A percentile compares a stretch with the other conserved stretches of the same genome.
Evolutionary conservation across 2,888 invertebrate genomes (phyloP).

Genomic region (Branchellion lobata): DNA sequence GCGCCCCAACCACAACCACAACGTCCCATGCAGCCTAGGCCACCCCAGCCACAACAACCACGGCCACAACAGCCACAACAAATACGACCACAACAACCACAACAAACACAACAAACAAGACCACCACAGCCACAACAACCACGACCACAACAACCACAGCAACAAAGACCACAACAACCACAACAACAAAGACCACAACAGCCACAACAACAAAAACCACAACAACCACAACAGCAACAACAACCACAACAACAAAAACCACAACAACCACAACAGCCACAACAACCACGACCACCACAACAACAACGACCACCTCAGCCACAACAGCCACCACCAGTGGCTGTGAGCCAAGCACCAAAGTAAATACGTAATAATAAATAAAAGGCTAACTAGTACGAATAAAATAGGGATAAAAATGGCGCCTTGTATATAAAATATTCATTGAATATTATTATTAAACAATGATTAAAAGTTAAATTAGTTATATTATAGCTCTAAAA

Average conservation of each 20-base stretch:
- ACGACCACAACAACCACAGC: background rate
- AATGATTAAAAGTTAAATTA: too few species aligned
- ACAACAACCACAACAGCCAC: conserved; percentile 2
- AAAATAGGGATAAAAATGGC: too few species aligned
- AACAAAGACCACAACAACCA: background rate
- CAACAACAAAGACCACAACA: background rate
- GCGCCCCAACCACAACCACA: conserved; percentile 10
- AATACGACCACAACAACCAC: conserved; percentile 7
- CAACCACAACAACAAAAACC: background rate
- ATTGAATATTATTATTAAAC: too few species aligned
- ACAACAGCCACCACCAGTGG: background rate
- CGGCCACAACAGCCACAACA: conserved; percentile 16
- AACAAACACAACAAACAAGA: background rate
- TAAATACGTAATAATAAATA: too few species aligned
- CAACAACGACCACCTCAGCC: background rate
- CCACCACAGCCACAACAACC: conserved; percentile 15
- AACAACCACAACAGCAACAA: background rate
- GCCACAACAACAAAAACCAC: background rate
- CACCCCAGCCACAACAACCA: conserved; percentile 13
- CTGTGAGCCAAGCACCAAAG: too few species aligned
- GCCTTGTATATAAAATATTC: too few species aligned
- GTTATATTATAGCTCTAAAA: too few species aligned
- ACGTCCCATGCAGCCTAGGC: background rate
- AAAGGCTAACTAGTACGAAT: too few species aligned
- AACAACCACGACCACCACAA: background rate